phyloP scores from a whole-genome alignment of 2,797 vertebrate species.

The Onychomys leucogaster region DNA sequence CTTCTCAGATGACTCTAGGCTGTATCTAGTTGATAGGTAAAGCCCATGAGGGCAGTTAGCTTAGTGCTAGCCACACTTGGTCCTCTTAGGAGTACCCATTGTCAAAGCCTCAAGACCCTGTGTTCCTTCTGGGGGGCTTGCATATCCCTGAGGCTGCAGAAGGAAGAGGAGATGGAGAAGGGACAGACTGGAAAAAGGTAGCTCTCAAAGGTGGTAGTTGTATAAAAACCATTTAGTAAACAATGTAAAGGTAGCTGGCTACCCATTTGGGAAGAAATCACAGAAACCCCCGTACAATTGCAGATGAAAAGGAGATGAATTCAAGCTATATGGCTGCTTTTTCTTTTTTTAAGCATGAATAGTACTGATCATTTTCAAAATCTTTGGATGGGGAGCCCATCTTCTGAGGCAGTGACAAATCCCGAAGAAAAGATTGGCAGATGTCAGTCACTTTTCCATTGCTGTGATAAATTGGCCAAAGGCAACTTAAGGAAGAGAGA shows the following conservation, averaged over 20 bases:
- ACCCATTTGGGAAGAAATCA: background rate
- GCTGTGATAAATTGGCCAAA: background rate
- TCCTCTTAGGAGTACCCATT: background rate
- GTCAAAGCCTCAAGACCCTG: background rate
- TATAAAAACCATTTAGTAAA: background rate
- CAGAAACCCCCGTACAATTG: background rate
- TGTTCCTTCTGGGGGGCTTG: background rate
- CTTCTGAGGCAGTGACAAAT: background rate
- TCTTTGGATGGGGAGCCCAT: no score
- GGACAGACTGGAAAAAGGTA: background rate
- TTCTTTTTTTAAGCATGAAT: background rate
- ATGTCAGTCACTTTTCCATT: background rate
- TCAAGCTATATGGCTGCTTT: background rate
- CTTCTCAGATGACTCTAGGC: background rate
- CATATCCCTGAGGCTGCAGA: background rate
- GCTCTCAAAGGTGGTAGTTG: background rate
- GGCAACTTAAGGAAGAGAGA: background rate
- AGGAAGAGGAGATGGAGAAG: background rate
- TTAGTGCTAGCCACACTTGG: background rate
- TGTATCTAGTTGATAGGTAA: background rate
- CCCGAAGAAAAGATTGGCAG: background rate
- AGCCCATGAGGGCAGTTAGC: background rate
- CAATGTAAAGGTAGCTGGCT: background rate
- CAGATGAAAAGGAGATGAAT: background rate
- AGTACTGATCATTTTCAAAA: background rate